A percentile compares a stretch with the other conserved stretches of the same genome.
These are phyloP conservation scores for Caenorhabditis briggsae DNA, from an alignment of 1,140 invertebrate species.

Conservation along the genomic window DNA sequence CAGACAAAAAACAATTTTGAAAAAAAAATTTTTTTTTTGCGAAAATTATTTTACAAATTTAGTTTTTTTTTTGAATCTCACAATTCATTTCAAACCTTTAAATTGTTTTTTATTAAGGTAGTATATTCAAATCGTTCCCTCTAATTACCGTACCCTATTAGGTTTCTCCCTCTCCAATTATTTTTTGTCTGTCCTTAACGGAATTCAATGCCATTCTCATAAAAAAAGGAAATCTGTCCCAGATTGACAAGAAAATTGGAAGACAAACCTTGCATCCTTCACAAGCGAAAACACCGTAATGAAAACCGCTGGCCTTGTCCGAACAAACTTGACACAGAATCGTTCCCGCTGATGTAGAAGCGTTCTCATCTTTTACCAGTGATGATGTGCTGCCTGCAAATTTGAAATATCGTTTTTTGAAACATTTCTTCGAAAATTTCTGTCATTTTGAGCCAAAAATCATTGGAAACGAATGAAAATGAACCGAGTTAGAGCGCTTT, in stretches of 20 bases:
- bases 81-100: no score
- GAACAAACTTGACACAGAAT: constrained; percentile 97
- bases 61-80: no score
- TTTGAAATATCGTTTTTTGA: neutral
- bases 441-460: no score
- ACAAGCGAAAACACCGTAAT: constrained; percentile 98
- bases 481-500: no score
- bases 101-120: no score
- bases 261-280: constrained; percentile 94
- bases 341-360: constrained; percentile 25
- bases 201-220: constrained; percentile 35
- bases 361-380: constrained; percentile 41
- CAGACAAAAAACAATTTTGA: no score
- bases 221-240: neutral
- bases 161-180: constrained; percentile 10
- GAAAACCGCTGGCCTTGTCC: constrained; percentile 98
- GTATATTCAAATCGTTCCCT: neutral
- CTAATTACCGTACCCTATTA: neutral
- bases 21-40: no score
- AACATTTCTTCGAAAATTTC: no score
- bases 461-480: no score
- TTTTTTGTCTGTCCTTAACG: neutral
- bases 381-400: neutral
- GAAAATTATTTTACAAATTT: no score
- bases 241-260: constrained; percentile 5